Evolutionary conservation across 2,888 invertebrate genomes (phyloP).

Genomic region (Harpalus rufipes): DNA sequence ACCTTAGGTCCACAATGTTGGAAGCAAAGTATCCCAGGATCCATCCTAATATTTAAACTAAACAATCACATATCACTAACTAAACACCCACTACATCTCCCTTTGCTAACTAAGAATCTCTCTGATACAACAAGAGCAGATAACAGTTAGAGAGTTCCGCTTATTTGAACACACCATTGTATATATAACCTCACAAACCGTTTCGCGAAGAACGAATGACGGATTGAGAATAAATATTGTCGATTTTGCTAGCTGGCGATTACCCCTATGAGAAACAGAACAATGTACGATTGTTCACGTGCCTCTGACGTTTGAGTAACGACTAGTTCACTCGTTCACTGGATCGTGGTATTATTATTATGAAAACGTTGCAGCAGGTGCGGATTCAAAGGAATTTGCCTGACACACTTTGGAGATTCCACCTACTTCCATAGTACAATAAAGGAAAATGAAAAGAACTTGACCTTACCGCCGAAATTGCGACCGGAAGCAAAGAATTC

Average conservation of each 20-base stretch:
- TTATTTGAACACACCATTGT: constrained; percentile 60
- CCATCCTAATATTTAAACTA: constrained; percentile 76
- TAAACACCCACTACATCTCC: constrained; percentile 29
- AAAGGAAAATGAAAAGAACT: constrained; percentile 1
- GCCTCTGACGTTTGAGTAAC: constrained; percentile 42
- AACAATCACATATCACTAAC: constrained; percentile 31
- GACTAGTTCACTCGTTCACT: constrained; percentile 65
- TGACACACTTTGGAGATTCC: constrained; percentile 13
- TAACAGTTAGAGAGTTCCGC: constrained; percentile 60
- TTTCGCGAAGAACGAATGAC: constrained; percentile 22
- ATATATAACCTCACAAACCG: constrained; percentile 59
- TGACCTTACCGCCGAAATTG: neutral
- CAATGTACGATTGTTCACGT: constrained; percentile 52
- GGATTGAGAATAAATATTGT: constrained; percentile 23
- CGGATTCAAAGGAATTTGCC: constrained; percentile 25
- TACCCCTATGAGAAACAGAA: constrained; percentile 40
- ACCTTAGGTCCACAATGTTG: constrained; percentile 92
- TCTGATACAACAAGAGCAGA: constrained; percentile 43
- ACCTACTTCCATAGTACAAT: constrained; percentile 8
- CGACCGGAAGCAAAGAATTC: constrained; percentile 4
- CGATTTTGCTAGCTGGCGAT: constrained; percentile 7
- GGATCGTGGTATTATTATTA: constrained; percentile 58
- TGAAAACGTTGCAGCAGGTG: constrained; percentile 47
- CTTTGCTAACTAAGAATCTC: constrained; percentile 30
- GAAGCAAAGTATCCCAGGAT: constrained; percentile 93